Percentiles rank a stretch among this genome's conserved stretches.
These are phyloP conservation scores for Hoplias malabaricus DNA, from an alignment of 2,113 vertebrate species.

Conservation along the genomic window DNA sequence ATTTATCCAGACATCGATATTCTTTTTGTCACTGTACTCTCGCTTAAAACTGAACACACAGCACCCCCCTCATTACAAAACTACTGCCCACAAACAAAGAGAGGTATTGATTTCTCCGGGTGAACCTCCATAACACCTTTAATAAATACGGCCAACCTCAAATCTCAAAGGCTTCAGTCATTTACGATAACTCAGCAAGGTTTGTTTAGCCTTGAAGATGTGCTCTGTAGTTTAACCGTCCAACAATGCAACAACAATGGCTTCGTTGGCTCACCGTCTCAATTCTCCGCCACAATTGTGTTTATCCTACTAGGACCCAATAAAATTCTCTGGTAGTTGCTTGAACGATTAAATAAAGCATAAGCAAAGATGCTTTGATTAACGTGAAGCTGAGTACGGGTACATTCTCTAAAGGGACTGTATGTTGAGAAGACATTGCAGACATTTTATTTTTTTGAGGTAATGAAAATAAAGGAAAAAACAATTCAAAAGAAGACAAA, in stretches of 20 bases:
- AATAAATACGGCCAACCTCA: conserved; percentile 10
- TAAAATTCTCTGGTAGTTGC: not conserved
- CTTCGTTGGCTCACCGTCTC: not conserved
- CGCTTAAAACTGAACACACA: not conserved
- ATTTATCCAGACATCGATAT: conserved; percentile 15
- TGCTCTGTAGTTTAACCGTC: not conserved
- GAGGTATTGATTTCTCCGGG: not conserved
- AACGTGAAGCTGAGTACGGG: too few species aligned
- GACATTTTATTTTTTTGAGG: too few species aligned
- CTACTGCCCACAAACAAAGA: not conserved
- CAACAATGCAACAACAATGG: not conserved
- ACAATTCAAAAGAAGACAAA: not conserved
- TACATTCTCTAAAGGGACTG: too few species aligned
- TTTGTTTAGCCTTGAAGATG: not conserved
- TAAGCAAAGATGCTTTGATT: too few species aligned
- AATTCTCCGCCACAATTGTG: not conserved
- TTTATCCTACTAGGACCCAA: not conserved
- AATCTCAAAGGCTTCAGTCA: not conserved
- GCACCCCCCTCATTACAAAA: not conserved
- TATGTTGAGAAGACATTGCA: too few species aligned
- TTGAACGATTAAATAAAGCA: not conserved
- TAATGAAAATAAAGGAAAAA: not conserved
- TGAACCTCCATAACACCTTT: not conserved
- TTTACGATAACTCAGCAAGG: not conserved
- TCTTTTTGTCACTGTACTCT: not conserved